A percentile compares a stretch with the other conserved stretches of the same genome.
These are phyloP conservation scores for Acanthoscelides obtectus DNA, from an alignment of 2,888 invertebrate genomes.

Conservation along the genomic window DNA sequence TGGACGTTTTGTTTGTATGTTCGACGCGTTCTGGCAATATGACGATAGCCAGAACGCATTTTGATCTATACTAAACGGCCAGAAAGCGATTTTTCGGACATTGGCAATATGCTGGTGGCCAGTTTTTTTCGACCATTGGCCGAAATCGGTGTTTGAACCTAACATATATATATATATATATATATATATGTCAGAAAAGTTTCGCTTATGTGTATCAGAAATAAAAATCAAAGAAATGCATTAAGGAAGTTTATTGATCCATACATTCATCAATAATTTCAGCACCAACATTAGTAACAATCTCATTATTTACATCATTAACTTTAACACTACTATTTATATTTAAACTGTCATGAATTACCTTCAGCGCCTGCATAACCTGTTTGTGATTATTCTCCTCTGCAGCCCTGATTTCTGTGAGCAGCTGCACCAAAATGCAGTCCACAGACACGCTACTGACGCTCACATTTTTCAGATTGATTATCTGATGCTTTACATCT, in stretches of 20 bases:
- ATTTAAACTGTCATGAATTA: conserved; percentile 11
- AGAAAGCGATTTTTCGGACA: no score
- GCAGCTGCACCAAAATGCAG: conserved; percentile 20
- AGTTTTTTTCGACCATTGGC: no score
- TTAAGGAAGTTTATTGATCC: background rate
- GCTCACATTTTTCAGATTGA: conserved; percentile 4
- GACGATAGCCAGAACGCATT: no score
- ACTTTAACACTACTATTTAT: background rate
- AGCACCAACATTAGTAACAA: conserved; percentile 1
- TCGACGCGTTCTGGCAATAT: no score
- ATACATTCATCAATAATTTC: background rate
- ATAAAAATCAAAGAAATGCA: background rate
- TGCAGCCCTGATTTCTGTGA: conserved; percentile 20
- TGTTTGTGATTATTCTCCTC: conserved; percentile 20
- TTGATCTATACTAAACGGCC: no score
- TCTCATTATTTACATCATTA: conserved; percentile 5
- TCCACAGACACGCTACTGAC: conserved; percentile 18
- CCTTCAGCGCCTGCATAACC: conserved; percentile 18
- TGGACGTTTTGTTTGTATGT: no score
- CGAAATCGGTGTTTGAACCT: no score
- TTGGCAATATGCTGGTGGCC: no score
- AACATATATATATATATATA: no score
- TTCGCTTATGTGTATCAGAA: no score
- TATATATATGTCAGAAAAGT: no score
- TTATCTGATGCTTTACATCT: conserved; percentile 2